A percentile compares a stretch with the other conserved stretches of the same genome.
phyloP scores from a whole-genome alignment of 2,113 vertebrate species.

The Gymnogyps californianus region DNA sequence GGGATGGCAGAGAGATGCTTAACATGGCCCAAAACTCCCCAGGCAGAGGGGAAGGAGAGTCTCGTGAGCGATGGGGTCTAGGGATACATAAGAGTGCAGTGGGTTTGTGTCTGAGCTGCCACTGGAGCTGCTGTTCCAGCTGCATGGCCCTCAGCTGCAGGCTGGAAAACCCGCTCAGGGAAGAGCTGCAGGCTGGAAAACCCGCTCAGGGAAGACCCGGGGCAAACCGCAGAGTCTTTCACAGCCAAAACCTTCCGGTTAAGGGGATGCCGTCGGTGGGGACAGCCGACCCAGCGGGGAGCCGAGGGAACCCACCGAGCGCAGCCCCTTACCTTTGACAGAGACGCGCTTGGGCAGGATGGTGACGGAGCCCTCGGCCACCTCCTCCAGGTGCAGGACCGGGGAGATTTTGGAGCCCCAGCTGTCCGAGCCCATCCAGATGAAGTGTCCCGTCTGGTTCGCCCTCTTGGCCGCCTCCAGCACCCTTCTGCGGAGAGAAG shows the following conservation, averaged over 20 bases:
- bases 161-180: too few relatives aligned
- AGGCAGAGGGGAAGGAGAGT: not conserved
- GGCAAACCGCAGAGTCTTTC: not conserved
- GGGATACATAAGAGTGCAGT: rapidly evolving
- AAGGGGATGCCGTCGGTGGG: rapidly evolving
- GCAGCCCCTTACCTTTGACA: constrained; percentile 76
- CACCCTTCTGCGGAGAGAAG: constrained; percentile 78
- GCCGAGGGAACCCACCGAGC: not conserved
- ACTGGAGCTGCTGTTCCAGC: not conserved
- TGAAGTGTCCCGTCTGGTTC: constrained; percentile 93
- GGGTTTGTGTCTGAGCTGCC: not conserved
- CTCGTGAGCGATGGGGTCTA: rapidly evolving
- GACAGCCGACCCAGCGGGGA: rapidly evolving
- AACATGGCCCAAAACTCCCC: rapidly evolving
- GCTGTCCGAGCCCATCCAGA: constrained; percentile 97
- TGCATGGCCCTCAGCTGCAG: too few relatives aligned
- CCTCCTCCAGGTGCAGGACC: constrained; percentile 89
- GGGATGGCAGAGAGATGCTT: not conserved
- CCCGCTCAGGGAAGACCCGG: not conserved
- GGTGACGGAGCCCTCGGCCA: constrained; percentile 91
- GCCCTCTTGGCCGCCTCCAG: constrained; percentile 89
- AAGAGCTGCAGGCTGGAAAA: not conserved
- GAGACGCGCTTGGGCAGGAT: constrained; percentile 91
- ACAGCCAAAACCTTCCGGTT: not conserved
- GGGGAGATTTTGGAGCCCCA: constrained; percentile 95